These are phyloP conservation scores for Myodes glareolus DNA, from an alignment of 2,113 vertebrate genomes.

Conservation along the genomic window DNA sequence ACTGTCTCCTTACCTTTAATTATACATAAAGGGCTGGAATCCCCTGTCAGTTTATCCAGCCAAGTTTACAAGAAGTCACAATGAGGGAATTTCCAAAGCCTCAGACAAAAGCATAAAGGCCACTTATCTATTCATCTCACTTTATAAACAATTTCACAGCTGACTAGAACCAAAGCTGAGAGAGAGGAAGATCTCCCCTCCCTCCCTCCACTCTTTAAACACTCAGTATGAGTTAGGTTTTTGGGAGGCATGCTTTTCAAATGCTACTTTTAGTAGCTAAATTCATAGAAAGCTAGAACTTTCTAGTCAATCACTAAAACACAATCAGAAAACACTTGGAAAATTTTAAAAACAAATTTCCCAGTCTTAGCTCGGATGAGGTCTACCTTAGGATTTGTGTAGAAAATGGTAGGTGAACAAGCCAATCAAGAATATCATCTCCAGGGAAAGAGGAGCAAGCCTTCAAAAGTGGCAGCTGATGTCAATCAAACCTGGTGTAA, in stretches of 20 bases:
- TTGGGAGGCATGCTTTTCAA: slow-evolving; percentile 58
- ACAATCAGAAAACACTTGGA: not conserved
- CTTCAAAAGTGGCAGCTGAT: not conserved
- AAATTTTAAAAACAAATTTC: slow-evolving; percentile 21
- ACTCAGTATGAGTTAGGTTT: slow-evolving; percentile 63
- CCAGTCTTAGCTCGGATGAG: not conserved
- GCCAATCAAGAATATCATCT: not conserved
- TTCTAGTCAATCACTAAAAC: slow-evolving; percentile 58
- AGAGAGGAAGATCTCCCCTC: not conserved
- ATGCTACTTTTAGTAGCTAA: slow-evolving; percentile 51
- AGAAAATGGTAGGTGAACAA: slow-evolving; percentile 16
- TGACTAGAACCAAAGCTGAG: slow-evolving; percentile 32
- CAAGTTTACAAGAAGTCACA: slow-evolving; percentile 79
- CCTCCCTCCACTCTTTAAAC: slow-evolving; percentile 56
- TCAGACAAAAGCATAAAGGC: slow-evolving; percentile 27
- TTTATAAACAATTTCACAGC: slow-evolving; percentile 62
- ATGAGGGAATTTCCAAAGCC: slow-evolving; percentile 74
- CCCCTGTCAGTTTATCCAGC: slow-evolving; percentile 46
- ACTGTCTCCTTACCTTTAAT: slow-evolving; percentile 24
- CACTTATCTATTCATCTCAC: slow-evolving; percentile 47
- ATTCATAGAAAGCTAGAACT: slow-evolving; percentile 49
- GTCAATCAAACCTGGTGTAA: not conserved
- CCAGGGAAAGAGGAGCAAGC: not conserved
- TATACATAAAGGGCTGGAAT: slow-evolving; percentile 50
- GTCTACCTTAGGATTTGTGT: not conserved